Conservation (phyloP, 2,888 invertebrate species). For the Luperina testacea region DNA sequence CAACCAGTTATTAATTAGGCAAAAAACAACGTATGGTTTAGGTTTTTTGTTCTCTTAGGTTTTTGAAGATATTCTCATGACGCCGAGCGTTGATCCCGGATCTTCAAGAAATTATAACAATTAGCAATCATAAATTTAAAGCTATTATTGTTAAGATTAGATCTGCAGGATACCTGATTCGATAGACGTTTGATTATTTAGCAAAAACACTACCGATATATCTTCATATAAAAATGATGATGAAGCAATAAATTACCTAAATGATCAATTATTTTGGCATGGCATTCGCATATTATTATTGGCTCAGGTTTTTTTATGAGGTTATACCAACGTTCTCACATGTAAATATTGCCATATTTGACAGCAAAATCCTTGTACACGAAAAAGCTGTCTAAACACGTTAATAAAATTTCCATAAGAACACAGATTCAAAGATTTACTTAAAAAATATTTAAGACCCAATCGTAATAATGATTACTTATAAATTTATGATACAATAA, state of each 20-base stretch:
- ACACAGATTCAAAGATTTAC: background rate
- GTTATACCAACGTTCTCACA: background rate
- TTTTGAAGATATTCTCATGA: conserved; percentile 1
- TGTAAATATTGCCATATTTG: conserved; percentile 1
- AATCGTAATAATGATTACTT: conserved; percentile 14
- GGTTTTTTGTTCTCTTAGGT: conserved; percentile 3
- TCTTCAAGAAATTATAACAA: conserved; percentile 27
- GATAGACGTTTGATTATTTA: background rate
- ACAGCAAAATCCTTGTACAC: background rate
- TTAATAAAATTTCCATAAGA: conserved; percentile 9
- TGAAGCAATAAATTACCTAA: background rate
- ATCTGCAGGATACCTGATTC: conserved; percentile 15
- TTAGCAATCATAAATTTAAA: conserved; percentile 29
- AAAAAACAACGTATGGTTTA: conserved; percentile 16
- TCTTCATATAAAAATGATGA: background rate
- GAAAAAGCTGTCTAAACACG: background rate
- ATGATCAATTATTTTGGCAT: background rate
- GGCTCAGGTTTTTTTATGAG: background rate
- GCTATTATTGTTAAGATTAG: conserved; percentile 5
- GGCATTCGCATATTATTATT: background rate
- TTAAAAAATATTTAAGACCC: background rate
- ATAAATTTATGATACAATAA: background rate
- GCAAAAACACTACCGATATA: background rate
- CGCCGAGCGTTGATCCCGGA: conserved; percentile 55
- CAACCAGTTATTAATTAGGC: conserved; percentile 6